Conservation (phyloP, 2,113 vertebrate genomes). For the Cyprinodon brontotheroides region DNA sequence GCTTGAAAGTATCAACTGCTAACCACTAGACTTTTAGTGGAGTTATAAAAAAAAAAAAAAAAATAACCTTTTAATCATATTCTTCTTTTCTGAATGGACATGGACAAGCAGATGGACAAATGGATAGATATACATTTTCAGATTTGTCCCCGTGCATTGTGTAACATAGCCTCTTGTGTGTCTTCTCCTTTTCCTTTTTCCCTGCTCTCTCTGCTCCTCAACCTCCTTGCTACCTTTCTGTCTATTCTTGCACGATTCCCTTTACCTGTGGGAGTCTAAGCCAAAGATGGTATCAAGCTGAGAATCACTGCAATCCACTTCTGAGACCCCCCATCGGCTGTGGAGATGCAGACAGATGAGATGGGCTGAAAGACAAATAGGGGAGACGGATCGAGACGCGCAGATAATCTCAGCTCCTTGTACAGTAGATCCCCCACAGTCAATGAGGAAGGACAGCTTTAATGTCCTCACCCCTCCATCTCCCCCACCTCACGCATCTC, state of each 20-base stretch:
- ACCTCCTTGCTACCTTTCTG: neutral
- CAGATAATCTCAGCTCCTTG: slow-evolving; percentile 57
- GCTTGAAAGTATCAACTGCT: no score
- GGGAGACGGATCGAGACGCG: slow-evolving; percentile 20
- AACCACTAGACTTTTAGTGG: no score
- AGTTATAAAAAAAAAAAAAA: no score
- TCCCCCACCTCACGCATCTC: neutral
- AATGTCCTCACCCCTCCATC: neutral
- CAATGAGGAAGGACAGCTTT: slow-evolving; percentile 53
- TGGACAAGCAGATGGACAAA: no score
- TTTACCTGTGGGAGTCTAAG: slow-evolving; percentile 4
- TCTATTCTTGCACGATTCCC: neutral
- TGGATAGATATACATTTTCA: no score
- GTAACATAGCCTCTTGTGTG: no score
- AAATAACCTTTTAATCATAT: no score
- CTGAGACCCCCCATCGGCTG: slow-evolving; percentile 15
- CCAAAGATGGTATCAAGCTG: slow-evolving; percentile 25
- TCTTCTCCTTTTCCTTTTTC: no score
- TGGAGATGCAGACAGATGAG: neutral
- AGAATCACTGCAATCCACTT: slow-evolving; percentile 26
- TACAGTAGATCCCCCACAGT: slow-evolving; percentile 67
- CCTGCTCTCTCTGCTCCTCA: no score
- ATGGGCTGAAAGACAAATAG: slow-evolving; percentile 32
- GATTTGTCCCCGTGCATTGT: no score
- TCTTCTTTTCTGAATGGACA: no score